These are phyloP conservation scores for Capreolus pygargus DNA, from an alignment of 2,113 vertebrate species.

Conservation along the genomic window DNA sequence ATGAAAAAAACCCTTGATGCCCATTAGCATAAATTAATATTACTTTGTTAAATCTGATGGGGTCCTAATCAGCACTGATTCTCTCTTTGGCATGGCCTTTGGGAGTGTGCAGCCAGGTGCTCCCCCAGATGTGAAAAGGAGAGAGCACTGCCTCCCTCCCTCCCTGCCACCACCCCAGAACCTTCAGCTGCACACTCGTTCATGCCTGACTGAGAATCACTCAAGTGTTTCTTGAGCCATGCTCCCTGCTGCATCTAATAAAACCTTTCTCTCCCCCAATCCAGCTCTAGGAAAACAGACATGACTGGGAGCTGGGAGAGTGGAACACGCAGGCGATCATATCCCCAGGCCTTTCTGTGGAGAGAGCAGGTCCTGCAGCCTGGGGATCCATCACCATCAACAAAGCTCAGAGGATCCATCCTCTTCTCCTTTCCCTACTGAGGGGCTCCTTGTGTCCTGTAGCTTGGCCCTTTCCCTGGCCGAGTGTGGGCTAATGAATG, in stretches of 20 bases:
- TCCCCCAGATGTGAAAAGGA: constrained; percentile 51
- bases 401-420: not conserved
- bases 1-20: constrained; percentile 24
- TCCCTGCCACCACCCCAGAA: not conserved
- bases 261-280: not conserved
- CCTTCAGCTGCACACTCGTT: constrained; percentile 48
- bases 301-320: not conserved
- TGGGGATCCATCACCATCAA: not conserved
- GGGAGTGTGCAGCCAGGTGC: constrained; percentile 50
- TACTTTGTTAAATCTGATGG: constrained; percentile 25
- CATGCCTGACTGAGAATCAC: constrained; percentile 69
- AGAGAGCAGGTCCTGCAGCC: not conserved
- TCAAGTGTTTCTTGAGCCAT: constrained; percentile 61
- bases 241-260: constrained; percentile 60
- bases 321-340: not conserved
- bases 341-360: not conserved
- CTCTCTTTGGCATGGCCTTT: constrained; percentile 19
- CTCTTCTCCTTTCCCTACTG: not conserved
- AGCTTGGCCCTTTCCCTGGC: not conserved
- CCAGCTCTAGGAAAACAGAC: not conserved
- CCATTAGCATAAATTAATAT: constrained; percentile 45
- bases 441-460: not conserved
- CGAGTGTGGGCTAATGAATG: not conserved
- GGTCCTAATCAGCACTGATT: constrained; percentile 37
- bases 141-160: not conserved